A percentile compares a stretch with the other conserved stretches of the same genome.
Evolutionary conservation across 1,140 invertebrate genomes (phyloP).

Genomic region (Maconellicoccus hirsutus): DNA sequence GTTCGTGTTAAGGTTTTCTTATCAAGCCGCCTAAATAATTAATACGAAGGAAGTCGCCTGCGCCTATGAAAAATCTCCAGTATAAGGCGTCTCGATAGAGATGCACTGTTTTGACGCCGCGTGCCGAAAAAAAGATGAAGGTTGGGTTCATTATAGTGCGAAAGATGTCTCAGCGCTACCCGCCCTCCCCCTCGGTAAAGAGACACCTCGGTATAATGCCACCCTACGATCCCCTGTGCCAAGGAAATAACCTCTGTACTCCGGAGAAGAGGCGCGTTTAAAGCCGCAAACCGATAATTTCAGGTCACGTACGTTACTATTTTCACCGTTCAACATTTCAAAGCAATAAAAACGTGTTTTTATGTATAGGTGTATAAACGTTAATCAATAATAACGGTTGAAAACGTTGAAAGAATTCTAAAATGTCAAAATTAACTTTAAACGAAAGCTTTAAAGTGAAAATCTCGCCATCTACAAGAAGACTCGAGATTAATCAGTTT

Average conservation of each 20-base stretch:
- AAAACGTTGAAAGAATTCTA: conserved; percentile 17
- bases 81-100: too few relatives aligned
- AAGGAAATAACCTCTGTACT: neutral
- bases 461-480: conserved; percentile 11
- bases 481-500: conserved; percentile 20
- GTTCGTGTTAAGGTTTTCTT: neutral
- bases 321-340: conserved; percentile 17
- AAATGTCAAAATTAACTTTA: conserved; percentile 21
- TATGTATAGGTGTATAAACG: conserved; percentile 20
- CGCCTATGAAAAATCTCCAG: neutral
- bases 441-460: conserved; percentile 14
- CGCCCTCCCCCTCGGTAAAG: neutral
- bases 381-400: conserved; percentile 16
- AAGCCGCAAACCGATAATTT: conserved; percentile 16
- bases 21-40: neutral
- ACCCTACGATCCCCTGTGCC: too few relatives aligned
- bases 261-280: neutral
- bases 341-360: conserved; percentile 21
- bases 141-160: neutral
- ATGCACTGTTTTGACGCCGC: too few relatives aligned
- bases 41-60: neutral
- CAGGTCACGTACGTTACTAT: conserved; percentile 18
- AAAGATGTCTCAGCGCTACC: neutral
- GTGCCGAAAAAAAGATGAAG: neutral
- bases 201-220: neutral